Base-by-base conservation (phyloP, 2,888 invertebrate genomes). In the Pterostichus niger region DNA sequence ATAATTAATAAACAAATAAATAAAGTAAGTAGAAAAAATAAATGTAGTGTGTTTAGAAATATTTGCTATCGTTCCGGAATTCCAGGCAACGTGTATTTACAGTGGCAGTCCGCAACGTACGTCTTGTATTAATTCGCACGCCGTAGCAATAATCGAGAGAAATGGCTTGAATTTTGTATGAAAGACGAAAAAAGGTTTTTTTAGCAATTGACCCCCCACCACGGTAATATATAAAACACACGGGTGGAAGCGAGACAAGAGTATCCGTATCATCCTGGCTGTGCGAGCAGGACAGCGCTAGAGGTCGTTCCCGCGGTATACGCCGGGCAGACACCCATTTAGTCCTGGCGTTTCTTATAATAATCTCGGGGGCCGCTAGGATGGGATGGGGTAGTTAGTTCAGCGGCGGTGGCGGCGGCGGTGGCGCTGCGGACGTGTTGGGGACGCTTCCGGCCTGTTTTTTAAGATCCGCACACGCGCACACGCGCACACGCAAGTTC, bases 141-240 rank as follows among this genome's bases (percentile, higher is more conserved):
- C 85, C 85, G 85, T 86, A 86, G 88, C 88, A 88, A 89, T 89
- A 89, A 89, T 89, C 89, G 89, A 88, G 88, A 89, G 88, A 89
- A 89, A 89, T 89, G 89, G 89, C 89, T 88, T 88, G 89, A 89
- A 89, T 89, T 89, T 89, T 89, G 89, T 89, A 89, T 89, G 89
- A 89, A 89, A 88, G 88, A 88, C 87, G 88, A 89, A 89, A 89
- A 88, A 89, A 88, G 88, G 88, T 88, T 89, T 89, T 84, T 88
- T 89, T 87, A 88, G 88, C 89, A 88, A 89, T 88, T 88, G 88
- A 88, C 88, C 88, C 88, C 89, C 88, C 88, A 88, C 89, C 86
- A 88, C 86, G 87, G 85, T 87, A 87, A 89, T 88, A 88, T 88
- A 88, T 88, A 87, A 88, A 87, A 87, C 87, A 86, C 87, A 86